phyloP scores from a whole-genome alignment of 2,888 invertebrate genomes.

The Netelia fuscicornis region DNA sequence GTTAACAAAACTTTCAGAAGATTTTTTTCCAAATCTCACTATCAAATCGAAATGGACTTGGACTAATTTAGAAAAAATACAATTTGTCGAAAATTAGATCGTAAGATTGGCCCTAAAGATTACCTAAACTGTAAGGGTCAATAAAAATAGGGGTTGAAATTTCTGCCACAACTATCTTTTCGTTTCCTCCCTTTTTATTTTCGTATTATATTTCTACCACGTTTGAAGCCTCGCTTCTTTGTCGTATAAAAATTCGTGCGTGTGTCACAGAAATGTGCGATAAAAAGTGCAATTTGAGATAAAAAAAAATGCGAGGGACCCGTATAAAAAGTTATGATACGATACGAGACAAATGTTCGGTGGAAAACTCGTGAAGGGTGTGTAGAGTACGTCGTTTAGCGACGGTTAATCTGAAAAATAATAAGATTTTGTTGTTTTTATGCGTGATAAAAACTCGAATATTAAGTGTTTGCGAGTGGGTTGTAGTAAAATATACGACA shows the following conservation, averaged over 20 bases:
- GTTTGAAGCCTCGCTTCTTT: background rate
- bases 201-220: background rate
- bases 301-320: background rate
- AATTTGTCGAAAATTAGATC: too few relatives aligned
- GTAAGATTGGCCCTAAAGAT: too few relatives aligned
- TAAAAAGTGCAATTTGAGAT: background rate
- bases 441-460: background rate
- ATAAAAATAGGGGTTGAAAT: too few relatives aligned
- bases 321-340: too few relatives aligned
- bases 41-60: background rate
- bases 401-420: background rate
- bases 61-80: too few relatives aligned
- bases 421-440: background rate
- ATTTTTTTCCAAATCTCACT: background rate
- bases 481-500: background rate
- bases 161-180: background rate
- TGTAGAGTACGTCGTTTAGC: too few relatives aligned
- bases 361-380: too few relatives aligned
- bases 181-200: background rate
- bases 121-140: too few relatives aligned
- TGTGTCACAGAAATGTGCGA: background rate
- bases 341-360: too few relatives aligned
- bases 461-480: background rate
- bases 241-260: background rate
- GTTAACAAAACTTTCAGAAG: slow-evolving; percentile 6